These are phyloP conservation scores for Parelbella ahira DNA, from an alignment of 2,888 invertebrate species.

Conservation along the genomic window DNA sequence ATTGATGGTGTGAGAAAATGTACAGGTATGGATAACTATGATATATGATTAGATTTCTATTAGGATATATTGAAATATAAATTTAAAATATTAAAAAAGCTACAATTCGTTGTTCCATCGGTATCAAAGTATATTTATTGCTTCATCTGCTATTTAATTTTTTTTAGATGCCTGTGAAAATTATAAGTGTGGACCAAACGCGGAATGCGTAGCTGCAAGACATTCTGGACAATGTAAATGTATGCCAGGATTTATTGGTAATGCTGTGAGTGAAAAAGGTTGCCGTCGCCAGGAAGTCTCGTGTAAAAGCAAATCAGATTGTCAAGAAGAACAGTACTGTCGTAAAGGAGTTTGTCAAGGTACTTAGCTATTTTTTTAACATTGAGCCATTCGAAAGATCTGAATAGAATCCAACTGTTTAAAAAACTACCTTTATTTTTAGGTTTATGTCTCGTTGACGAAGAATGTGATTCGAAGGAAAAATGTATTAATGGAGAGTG, in stretches of 20 bases:
- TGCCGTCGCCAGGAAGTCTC: conserved; percentile 87
- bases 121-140: too few species aligned
- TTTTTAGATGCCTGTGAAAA: conserved; percentile 87
- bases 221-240: conserved; percentile 91
- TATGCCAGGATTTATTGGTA: conserved; percentile 87
- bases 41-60: too few species aligned
- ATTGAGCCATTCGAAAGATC: too few species aligned
- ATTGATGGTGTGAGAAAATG: conserved; percentile 89
- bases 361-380: conserved; percentile 61
- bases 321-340: conserved; percentile 89
- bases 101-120: too few species aligned
- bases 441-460: conserved; percentile 89
- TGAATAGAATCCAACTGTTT: too few species aligned
- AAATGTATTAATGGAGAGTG: conserved; percentile 92
- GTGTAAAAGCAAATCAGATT: conserved; percentile 86
- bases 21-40: too few species aligned
- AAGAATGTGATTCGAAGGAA: conserved; percentile 89
- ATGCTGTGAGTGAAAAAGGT: conserved; percentile 85
- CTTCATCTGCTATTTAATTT: too few species aligned
- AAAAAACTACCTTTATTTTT: too few species aligned
- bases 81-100: too few species aligned
- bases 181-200: conserved; percentile 88
- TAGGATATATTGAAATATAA: too few species aligned
- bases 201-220: conserved; percentile 88
- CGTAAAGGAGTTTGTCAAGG: conserved; percentile 90